Evolutionary conservation across 2,888 invertebrate species (phyloP).

Genomic region (Eucera pruinosa): DNA sequence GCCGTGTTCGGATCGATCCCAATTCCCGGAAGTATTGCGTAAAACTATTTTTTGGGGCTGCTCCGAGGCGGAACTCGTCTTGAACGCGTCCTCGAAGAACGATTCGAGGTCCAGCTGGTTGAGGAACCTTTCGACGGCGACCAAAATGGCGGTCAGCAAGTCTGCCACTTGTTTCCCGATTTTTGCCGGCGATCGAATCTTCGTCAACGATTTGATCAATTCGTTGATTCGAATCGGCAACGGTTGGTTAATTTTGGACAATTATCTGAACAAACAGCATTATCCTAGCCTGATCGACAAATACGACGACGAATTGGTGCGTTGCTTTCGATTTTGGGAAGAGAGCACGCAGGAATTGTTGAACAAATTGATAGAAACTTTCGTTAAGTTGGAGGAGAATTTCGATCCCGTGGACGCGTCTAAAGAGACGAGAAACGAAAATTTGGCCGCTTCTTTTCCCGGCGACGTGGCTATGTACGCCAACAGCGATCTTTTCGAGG

Average conservation of each 20-base stretch:
- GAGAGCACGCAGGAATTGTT: slow-evolving; percentile 74
- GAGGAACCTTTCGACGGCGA: slow-evolving; percentile 74
- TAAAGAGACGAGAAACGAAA: too few relatives aligned
- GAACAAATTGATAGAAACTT: slow-evolving; percentile 73
- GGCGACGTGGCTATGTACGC: slow-evolving; percentile 80
- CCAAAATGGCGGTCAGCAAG: slow-evolving; percentile 78
- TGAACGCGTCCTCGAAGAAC: slow-evolving; percentile 53
- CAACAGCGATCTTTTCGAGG: slow-evolving; percentile 67
- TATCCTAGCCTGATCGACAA: slow-evolving; percentile 75
- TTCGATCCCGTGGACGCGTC: too few relatives aligned
- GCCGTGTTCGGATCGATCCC: slow-evolving; percentile 52
- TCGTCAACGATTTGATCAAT: slow-evolving; percentile 77
- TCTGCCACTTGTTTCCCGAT: slow-evolving; percentile 79
- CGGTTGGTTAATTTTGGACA: slow-evolving; percentile 80
- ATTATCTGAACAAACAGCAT: slow-evolving; percentile 80
- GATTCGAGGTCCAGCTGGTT: slow-evolving; percentile 72
- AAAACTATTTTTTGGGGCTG: slow-evolving; percentile 78
- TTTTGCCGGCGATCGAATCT: slow-evolving; percentile 75
- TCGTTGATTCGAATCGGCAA: slow-evolving; percentile 78
- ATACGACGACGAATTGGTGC: slow-evolving; percentile 71
- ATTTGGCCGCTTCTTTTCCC: slow-evolving; percentile 75
- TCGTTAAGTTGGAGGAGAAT: slow-evolving; percentile 73
- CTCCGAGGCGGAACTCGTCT: slow-evolving; percentile 76
- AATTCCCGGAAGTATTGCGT: slow-evolving; percentile 75
- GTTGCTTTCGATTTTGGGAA: slow-evolving; percentile 77